These are phyloP conservation scores for Pristionchus maxplancki DNA, from an alignment of 2,888 invertebrate genomes.

Conservation along the genomic window DNA sequence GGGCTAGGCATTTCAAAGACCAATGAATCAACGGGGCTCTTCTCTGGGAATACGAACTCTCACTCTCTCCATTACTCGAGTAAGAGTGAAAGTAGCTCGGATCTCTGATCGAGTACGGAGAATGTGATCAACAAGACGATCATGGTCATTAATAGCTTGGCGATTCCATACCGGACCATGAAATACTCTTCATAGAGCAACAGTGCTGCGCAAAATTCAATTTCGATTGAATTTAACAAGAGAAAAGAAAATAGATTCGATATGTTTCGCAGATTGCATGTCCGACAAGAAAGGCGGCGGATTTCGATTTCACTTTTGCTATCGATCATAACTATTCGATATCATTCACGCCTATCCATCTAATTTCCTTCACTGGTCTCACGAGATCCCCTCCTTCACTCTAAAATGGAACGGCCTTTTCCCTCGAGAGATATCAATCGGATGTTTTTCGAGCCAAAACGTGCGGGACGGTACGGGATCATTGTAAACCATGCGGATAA, in stretches of 20 bases:
- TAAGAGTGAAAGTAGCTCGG: background rate
- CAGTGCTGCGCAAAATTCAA: too few species aligned
- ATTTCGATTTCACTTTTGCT: background rate
- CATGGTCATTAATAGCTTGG: background rate
- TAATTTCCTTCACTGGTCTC: background rate
- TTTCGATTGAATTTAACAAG: too few species aligned
- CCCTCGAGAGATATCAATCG: background rate
- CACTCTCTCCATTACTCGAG: background rate
- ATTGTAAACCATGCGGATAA: constrained; percentile 17
- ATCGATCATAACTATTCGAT: background rate
- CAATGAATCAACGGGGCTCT: too few species aligned
- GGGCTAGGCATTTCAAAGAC: too few species aligned
- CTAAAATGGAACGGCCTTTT: background rate
- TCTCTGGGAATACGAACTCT: background rate
- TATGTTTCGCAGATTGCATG: background rate
- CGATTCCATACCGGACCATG: too few species aligned
- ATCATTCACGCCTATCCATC: background rate
- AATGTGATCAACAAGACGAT: background rate
- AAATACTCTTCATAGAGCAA: too few species aligned
- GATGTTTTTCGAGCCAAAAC: background rate
- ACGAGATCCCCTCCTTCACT: background rate
- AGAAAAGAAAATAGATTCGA: background rate
- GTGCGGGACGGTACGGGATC: background rate
- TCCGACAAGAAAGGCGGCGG: background rate
- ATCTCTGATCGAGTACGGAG: background rate